Conservation (phyloP, 2,113 vertebrate genomes). For the Donacobius atricapilla region DNA sequence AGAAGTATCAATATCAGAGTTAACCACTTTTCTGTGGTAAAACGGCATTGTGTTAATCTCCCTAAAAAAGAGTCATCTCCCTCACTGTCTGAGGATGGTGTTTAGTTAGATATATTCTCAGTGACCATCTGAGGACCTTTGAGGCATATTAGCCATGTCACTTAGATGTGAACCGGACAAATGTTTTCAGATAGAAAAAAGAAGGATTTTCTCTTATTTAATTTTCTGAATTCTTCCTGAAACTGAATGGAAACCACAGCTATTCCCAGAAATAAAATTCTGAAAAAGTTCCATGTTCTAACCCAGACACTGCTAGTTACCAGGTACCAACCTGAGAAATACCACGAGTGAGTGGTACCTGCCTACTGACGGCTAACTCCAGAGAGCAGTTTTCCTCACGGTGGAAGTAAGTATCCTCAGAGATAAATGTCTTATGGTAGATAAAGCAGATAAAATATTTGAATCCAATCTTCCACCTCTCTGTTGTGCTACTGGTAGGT, state of each 20-base stretch:
- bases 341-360: too few species aligned
- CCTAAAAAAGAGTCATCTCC: neutral
- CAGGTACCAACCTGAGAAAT: neutral
- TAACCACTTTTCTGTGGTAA: conserved; percentile 1
- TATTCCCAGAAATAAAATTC: neutral
- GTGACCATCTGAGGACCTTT: neutral
- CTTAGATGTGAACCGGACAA: neutral
- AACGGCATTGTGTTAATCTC: neutral
- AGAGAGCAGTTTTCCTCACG: neutral
- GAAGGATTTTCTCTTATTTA: neutral
- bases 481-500: neutral
- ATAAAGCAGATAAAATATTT: neutral
- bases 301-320: neutral
- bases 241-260: neutral
- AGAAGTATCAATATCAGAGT: neutral
- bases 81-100: neutral
- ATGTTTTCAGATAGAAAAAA: neutral
- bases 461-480: neutral
- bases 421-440: neutral
- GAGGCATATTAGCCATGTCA: neutral
- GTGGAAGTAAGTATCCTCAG: too few species aligned
- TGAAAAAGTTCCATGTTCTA: neutral
- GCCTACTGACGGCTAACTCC: neutral
- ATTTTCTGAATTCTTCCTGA: neutral
- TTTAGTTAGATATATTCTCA: neutral